A percentile compares a stretch with the other conserved stretches of the same genome.
These are phyloP conservation scores for Cheirogaleus major DNA, from an alignment of 2,797 vertebrate genomes.

Conservation along the genomic window DNA sequence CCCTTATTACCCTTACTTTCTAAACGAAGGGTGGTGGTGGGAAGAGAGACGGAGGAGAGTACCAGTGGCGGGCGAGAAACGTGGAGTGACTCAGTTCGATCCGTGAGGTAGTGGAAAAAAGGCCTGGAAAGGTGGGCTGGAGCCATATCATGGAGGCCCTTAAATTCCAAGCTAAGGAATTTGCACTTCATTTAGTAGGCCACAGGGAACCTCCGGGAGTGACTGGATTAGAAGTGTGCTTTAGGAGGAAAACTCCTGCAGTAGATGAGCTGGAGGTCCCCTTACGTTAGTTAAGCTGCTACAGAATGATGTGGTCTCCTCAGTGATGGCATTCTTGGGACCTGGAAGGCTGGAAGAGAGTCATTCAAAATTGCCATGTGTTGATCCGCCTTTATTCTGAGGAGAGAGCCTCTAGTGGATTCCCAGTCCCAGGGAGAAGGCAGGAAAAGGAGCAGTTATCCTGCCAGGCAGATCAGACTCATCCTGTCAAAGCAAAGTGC, in stretches of 20 bases:
- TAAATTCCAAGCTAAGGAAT: constrained; percentile 70
- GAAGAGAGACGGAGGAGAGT: not conserved
- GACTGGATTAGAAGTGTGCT: constrained; percentile 23
- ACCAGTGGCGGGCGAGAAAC: not conserved
- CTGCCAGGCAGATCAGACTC: not conserved
- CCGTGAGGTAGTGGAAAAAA: constrained; percentile 63
- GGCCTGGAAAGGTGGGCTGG: constrained; percentile 43
- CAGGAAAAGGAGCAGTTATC: not conserved
- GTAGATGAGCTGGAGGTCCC: not conserved
- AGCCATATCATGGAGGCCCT: constrained; percentile 50
- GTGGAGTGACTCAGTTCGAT: not conserved
- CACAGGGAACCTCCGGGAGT: constrained; percentile 9
- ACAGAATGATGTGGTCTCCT: not conserved
- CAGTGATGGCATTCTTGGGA: not conserved
- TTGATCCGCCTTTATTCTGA: not conserved
- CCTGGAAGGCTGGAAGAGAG: not conserved
- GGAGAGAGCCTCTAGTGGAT: not conserved
- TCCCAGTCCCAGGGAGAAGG: not conserved
- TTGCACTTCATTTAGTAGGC: constrained; percentile 65
- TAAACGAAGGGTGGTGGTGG: not conserved
- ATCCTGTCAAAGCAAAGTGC: not conserved
- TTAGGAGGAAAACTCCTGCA: not conserved
- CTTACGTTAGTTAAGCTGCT: not conserved
- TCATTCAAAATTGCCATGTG: not conserved
- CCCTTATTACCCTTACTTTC: not conserved